Evolutionary conservation across 2,113 vertebrate genomes (phyloP), one percentile per base, ranked within the genome.

Genomic region (Bubo blakistoni): DNA sequence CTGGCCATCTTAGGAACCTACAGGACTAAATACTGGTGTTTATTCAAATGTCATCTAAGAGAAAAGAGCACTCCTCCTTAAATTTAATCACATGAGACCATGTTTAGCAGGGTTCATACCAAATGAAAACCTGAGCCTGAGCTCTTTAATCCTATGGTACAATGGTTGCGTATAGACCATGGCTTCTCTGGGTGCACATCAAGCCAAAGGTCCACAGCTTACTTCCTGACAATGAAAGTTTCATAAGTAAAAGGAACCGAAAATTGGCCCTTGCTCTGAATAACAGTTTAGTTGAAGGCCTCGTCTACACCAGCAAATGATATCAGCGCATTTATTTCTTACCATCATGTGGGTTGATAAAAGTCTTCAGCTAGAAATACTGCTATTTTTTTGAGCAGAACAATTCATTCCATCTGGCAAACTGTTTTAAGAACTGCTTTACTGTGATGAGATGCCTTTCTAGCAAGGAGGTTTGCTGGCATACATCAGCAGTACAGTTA

Each of bases 141-240:
- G 42, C 38, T 83, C 36, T 77, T 83, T 58, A 66, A 86, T 38
- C 15, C 27, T 72, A 18, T 24, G 15, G 34, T 54, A 58, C 36
- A 84, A 66, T 0, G 1, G 27, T 30, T 0, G 0, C 8, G 7
- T 38, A 42, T 4, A 79, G 65, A 70, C 19, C 11, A 40, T 5
- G 14, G 72, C 52, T 87, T 71, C n/a, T 36, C 26, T 25, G 13
- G 26, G 14, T 74, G n/a, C 36, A 72, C n/a, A 72, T 19, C 58
- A 65, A 52, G 61, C 29, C 79, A 52, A 74, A 85, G 25, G 27
- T 65, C 49, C 34, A 65, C 3, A 85, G 49, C 30, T 76, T 91
- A 25, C 38, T 80, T 76, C 51, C 83, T 51, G n/a, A 22, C 26
- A 77, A 55, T 30, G 7, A 40, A 79, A 69, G 7, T 55, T 44